Conservation (phyloP, 2,797 vertebrate genomes). For the Rhincodon typus region DNA sequence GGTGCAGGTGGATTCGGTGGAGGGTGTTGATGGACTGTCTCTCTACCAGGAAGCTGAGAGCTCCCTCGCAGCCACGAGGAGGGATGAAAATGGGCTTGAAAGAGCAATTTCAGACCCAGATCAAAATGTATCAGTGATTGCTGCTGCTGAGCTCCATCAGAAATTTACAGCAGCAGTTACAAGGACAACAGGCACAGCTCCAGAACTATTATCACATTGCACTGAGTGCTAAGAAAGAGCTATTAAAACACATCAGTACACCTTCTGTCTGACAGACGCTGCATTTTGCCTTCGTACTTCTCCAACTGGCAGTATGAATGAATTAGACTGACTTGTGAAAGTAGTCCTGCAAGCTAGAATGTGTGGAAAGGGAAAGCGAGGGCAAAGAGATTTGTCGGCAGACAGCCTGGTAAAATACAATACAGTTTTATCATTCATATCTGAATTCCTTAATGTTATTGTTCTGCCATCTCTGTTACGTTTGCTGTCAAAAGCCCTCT, state of each 20-base stretch:
- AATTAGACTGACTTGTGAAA: slow-evolving; percentile 35
- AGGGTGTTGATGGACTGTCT: slow-evolving; percentile 36
- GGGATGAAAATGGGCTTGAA: slow-evolving; percentile 44
- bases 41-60: slow-evolving; percentile 27
- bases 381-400: neutral
- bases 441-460: neutral
- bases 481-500: too few relatives aligned
- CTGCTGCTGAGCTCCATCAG: slow-evolving; percentile 46
- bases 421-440: neutral
- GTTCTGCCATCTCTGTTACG: neutral
- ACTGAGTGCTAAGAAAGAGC: slow-evolving; percentile 35
- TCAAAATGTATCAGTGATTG: slow-evolving; percentile 45
- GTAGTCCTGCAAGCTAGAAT: neutral
- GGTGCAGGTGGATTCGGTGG: slow-evolving; percentile 32
- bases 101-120: slow-evolving; percentile 44
- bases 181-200: slow-evolving; percentile 43
- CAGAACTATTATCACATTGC: slow-evolving; percentile 36
- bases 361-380: neutral
- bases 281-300: slow-evolving; percentile 26
- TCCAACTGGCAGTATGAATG: slow-evolving; percentile 22
- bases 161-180: slow-evolving; percentile 46
- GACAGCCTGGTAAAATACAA: neutral
- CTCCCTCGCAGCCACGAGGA: slow-evolving; percentile 40
- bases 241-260: slow-evolving; percentile 37
- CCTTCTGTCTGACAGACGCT: slow-evolving; percentile 37